These are phyloP conservation scores for Thumatha senex DNA, from an alignment of 2,888 invertebrate genomes.

Conservation along the genomic window DNA sequence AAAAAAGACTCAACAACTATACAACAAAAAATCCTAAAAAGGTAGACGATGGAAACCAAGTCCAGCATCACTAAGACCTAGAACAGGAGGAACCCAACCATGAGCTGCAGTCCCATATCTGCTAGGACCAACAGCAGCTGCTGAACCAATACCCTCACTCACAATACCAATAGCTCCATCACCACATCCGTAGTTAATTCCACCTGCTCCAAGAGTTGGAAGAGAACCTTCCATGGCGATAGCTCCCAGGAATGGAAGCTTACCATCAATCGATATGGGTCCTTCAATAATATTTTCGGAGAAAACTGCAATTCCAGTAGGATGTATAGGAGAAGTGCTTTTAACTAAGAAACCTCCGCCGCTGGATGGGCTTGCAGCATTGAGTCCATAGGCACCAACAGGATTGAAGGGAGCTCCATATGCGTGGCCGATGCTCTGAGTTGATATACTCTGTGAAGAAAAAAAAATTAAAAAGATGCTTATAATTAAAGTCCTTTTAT, in stretches of 20 bases:
- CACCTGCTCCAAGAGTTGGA: slow-evolving; percentile 41
- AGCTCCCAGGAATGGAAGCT: slow-evolving; percentile 48
- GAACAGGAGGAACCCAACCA: background rate
- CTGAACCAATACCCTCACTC: slow-evolving; percentile 14
- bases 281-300: slow-evolving; percentile 55
- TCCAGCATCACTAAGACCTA: background rate
- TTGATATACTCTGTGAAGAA: slow-evolving; percentile 20
- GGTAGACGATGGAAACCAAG: too few relatives aligned
- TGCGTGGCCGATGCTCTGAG: slow-evolving; percentile 19
- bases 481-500: too few relatives aligned
- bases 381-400: slow-evolving; percentile 3
- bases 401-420: slow-evolving; percentile 9
- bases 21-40: too few relatives aligned
- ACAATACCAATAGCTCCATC: slow-evolving; percentile 14
- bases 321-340: slow-evolving; percentile 43
- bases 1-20: too few relatives aligned
- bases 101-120: slow-evolving; percentile 1
- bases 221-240: slow-evolving; percentile 45
- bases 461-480: too few relatives aligned
- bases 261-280: slow-evolving; percentile 37
- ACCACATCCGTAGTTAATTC: slow-evolving; percentile 35
- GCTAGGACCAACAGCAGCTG: background rate
- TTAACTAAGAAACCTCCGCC: slow-evolving; percentile 39
- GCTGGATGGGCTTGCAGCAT: slow-evolving; percentile 15
- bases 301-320: slow-evolving; percentile 44